Base-by-base conservation (phyloP, 2,797 vertebrate genomes). In the Selene dorsalis region DNA sequence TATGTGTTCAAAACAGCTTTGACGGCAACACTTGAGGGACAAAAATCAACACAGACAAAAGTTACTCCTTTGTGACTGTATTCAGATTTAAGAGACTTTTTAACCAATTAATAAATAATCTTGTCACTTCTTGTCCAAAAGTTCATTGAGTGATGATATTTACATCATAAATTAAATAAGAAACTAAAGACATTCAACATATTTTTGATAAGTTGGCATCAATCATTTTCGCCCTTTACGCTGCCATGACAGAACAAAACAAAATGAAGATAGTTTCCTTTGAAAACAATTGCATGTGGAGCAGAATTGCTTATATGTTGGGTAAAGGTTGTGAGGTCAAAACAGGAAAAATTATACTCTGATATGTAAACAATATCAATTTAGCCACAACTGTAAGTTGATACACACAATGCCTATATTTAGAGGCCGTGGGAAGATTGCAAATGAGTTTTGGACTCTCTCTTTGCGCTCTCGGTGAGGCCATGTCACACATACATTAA, bases 51-150 rank as follows among this genome's bases (percentile, higher is more conserved):
- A 77, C 57, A 71, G 57, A 85, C 82, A 63, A 43, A 76, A 61
- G 20, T 59, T 66, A 89, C 92, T 90, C 88, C 84, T 90, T 93
- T 92, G 89, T 92, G 95, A 94, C 93, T 97, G 94, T 97, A 97
- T 93, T 94, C 79, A 81, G 87, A 94, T 95, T 95, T 90, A 94
- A 91, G 94, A 94, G 85, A 95, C 89, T 85, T 90, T 90, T 90
- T 83, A 82, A 93, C 96, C 96, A 97, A 96, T 96, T 96, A 97
- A 97, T 98, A 98, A 97, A 98, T 98, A 97, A 96, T 95, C 95
- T 95, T 95, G 94, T 95, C 92, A 96, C 95, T 95, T 95, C 93
- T 95, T 94, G 93, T 95, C 94, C 93, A 91, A 97, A 96, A 87
- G 83, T 79, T 80, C 82, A 89, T 91, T 83, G 66, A 79, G 74